Conservation (phyloP, 2,797 vertebrate genomes). For the Centropyge bicolor region DNA sequence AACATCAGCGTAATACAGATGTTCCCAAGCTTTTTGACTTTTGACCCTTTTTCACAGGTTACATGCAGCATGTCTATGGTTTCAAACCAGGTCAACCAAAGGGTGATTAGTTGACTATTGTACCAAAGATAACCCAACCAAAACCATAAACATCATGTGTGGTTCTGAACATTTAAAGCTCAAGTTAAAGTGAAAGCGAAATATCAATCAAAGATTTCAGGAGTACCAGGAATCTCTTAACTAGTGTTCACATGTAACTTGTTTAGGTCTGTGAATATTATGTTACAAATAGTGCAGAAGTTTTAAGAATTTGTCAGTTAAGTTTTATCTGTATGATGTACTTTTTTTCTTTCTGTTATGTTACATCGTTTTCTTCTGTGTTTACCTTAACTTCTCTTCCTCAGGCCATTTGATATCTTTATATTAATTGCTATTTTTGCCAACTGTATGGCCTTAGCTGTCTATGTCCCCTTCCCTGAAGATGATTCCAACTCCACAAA, state of each 20-base stretch:
- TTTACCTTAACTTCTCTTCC: slow-evolving; percentile 87
- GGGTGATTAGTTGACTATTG: not conserved
- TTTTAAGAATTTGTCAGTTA: not conserved
- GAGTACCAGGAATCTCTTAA: not conserved
- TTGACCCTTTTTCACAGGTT: not conserved
- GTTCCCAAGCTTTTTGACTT: not conserved
- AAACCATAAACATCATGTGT: not conserved
- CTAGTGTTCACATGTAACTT: not conserved
- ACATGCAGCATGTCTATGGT: not conserved
- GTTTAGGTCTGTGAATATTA: not conserved
- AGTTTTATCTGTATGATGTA: not conserved
- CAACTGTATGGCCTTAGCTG: slow-evolving; percentile 99
- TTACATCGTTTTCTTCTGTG: not conserved
- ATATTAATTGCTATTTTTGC: slow-evolving; percentile 99
- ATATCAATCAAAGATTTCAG: not conserved
- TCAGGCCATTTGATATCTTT: slow-evolving; percentile 99
- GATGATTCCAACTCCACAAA: slow-evolving; percentile 99
- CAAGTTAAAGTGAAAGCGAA: not conserved
- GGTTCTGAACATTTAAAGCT: not conserved
- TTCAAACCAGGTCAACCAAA: not conserved
- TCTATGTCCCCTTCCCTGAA: slow-evolving; percentile 98
- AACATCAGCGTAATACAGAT: not conserved
- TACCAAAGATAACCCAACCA: not conserved
- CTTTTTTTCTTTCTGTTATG: not conserved
- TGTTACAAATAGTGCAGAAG: not conserved